Base-by-base conservation (phyloP, 2,797 vertebrate genomes). In the Zenarchopterus dispar region DNA sequence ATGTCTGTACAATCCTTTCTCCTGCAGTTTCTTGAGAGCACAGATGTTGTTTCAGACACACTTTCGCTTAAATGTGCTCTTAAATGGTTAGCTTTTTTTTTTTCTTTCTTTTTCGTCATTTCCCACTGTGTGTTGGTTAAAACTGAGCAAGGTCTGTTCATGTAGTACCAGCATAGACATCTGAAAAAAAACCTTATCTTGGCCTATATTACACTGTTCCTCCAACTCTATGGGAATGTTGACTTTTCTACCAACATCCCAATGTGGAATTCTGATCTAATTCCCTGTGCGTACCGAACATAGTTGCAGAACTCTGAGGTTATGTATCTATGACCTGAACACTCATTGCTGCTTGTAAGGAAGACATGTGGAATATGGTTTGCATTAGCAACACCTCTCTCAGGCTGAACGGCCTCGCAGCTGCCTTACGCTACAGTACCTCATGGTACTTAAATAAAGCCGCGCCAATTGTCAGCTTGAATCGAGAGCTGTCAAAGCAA, bases 211-310 rank as follows among this genome's bases (percentile, higher is more conserved):
- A 15, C 46, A 44, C 70, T 19, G 15, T 59, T 77, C 65, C 70
- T 80, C 72, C 75, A 70, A 65, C 74, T 84, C 75, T 55, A 65
- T 56, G 45, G 72, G 82, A 88, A 90, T 91, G 88, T 90, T 88
- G 88, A 89, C 88, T 92, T 91, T 90, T 84, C 82, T 81, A 84
- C 75, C 86, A 90, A 90, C 86, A 90, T 88, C 80, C 81, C 82
- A 79, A 86, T 90, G 89, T 90, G 89, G 89, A 91, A 91, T 91
- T 91, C 87, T 88, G 84, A 80, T 86, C 83, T 80, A 87, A 87
- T 88, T 90, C 84, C 76, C 60, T 42, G 67, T 68, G 77, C 73
- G 77, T 81, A 86, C 80, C 54, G 5, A 82, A 77, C 87, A 89
- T 82, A 83, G 84, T 72, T 82, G 80, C 75, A 70, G 75, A 75